Evolutionary conservation across 1,140 invertebrate genomes (phyloP), one percentile per base, ranked within the genome.

Genomic region (Episyrphus balteatus): DNA sequence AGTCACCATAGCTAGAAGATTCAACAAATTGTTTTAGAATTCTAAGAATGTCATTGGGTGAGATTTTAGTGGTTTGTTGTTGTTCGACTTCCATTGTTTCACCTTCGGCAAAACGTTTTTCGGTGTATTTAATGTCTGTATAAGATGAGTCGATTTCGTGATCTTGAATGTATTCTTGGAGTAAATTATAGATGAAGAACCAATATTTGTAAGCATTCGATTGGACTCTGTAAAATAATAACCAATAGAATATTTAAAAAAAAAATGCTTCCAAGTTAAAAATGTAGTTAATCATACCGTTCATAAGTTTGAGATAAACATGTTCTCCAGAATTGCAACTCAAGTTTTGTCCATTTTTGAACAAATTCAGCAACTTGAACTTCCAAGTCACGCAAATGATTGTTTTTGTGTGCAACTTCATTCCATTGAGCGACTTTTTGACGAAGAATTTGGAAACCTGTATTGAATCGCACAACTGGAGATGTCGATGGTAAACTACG

Each of bases 381-480:
- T 10, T 88, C 75, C 48, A 88, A 72, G 0, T 80, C 73, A 0
- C 77, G 72, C 57, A 99, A 66, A 48, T 87, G 91, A 31, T 97
- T 89, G 3, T 82, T 83, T 51, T 76, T 81, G 55, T 92, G 88
- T 0, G 93, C 92, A 59, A 90, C 86, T 55, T 83, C 80, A 66
- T 97, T 90, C 94, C 93, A 98, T 52, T 92, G 82, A 51, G 92
- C 77, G 37, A 86, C 73, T 53, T 92, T 88, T 14, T 81, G 78
- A 5, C 95, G 69, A 1, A 98, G 67, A 21, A 96, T 66, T 68
- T 98, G 95, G 18, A 98, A 70, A 8, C 93, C 93, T 1, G 87
- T 87, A 1, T 97, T 74, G 55, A 92, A 93, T 56, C 90, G 80
- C 41, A 90, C 86, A 5, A 98, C 66, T 0, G 94, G 83, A 55